Evolutionary conservation across 1,140 invertebrate genomes (phyloP).

Genomic region (Sesamia nonagrioides): DNA sequence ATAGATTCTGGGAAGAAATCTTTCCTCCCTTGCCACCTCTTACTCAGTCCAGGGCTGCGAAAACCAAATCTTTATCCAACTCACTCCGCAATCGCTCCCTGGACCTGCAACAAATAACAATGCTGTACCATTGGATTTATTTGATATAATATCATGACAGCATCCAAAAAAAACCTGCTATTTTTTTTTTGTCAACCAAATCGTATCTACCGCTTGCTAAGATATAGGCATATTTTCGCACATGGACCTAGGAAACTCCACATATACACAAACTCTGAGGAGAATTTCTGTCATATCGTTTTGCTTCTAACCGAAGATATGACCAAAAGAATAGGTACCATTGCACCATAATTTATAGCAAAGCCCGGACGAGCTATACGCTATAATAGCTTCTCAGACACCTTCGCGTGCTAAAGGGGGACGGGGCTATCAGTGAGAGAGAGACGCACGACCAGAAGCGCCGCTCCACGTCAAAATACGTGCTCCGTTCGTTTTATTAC

Average conservation of each 20-base stretch:
- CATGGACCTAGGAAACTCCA: background rate
- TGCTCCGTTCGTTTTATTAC: conserved; percentile 87
- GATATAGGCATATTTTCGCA: no score
- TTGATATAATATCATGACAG: no score
- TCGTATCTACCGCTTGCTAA: no score
- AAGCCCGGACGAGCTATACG: conserved; percentile 72
- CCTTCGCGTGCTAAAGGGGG: conserved; percentile 70
- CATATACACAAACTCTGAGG: background rate
- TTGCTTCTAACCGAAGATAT: conserved; percentile 69
- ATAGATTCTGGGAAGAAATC: no score
- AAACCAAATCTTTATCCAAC: no score
- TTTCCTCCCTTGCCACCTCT: no score
- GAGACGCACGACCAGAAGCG: conserved; percentile 82
- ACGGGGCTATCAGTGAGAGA: conserved; percentile 66
- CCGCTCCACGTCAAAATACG: conserved; percentile 87
- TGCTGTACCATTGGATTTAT: no score
- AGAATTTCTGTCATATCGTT: conserved; percentile 67
- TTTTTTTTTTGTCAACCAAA: no score
- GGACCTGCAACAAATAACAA: no score
- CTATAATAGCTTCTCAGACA: conserved; percentile 83
- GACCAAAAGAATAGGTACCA: conserved; percentile 82
- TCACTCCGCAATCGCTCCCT: no score
- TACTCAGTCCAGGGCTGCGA: no score
- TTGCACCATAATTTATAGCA: conserved; percentile 84
- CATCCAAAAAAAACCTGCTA: no score